phyloP scores from a whole-genome alignment of 2,113 vertebrate species.

The Cnemophilus loriae region DNA sequence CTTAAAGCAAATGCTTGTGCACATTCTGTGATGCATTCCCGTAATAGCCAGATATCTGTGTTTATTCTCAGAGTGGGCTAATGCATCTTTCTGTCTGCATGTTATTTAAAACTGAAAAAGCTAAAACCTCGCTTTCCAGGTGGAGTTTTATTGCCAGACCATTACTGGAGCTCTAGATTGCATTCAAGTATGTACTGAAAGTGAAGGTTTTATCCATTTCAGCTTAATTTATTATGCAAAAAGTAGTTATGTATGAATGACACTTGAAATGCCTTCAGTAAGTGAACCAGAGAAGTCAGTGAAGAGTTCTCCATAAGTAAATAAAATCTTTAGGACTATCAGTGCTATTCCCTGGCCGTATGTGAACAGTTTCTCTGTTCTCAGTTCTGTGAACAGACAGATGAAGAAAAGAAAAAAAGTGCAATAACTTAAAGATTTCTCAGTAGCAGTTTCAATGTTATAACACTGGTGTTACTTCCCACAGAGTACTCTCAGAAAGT shows the following conservation, averaged over 20 bases:
- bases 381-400: neutral
- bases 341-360: neutral
- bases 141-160: neutral
- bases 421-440: neutral
- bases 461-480: neutral
- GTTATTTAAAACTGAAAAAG: neutral
- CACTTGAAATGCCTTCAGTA: neutral
- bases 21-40: neutral
- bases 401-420: neutral
- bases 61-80: neutral
- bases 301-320: neutral
- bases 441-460: neutral
- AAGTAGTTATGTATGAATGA: neutral
- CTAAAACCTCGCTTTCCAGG: neutral
- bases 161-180: neutral
- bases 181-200: neutral
- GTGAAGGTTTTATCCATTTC: neutral
- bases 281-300: neutral
- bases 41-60: neutral
- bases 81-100: neutral
- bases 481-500: neutral
- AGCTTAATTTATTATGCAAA: neutral
- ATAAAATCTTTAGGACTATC: neutral
- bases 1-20: neutral
- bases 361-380: neutral